phyloP scores from a whole-genome alignment of 2,113 vertebrate genomes.

The Psittacula cyanocephala region DNA sequence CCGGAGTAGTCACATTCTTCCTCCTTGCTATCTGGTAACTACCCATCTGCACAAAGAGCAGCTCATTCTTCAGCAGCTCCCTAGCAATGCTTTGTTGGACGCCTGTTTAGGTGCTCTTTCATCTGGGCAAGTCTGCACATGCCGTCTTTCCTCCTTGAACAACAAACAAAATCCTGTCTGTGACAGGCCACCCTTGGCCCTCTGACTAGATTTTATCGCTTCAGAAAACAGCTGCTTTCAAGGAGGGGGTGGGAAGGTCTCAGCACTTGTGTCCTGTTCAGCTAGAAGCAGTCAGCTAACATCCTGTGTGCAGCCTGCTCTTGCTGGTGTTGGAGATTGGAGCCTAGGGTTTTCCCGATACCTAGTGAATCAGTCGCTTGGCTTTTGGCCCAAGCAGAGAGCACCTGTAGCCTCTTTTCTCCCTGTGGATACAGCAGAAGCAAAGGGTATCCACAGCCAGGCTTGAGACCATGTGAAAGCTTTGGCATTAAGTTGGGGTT shows the following conservation, averaged over 20 bases:
- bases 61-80: neutral
- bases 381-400: neutral
- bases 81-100: neutral
- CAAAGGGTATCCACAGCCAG: neutral
- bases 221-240: neutral
- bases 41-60: neutral
- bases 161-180: neutral
- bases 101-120: neutral
- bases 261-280: neutral
- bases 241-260: neutral
- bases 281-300: neutral
- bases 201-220: neutral
- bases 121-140: neutral
- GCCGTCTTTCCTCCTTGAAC: neutral
- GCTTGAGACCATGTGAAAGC: neutral
- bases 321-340: rapidly evolving
- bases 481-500: neutral
- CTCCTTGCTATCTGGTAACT: neutral
- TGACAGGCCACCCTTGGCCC: neutral
- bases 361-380: neutral
- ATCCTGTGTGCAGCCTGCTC: neutral
- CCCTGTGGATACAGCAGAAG: neutral
- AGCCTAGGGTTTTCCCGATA: neutral
- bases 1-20: neutral
- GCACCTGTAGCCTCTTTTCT: neutral